phyloP scores from a whole-genome alignment of 2,113 vertebrate genomes.

The Petromus typicus region DNA sequence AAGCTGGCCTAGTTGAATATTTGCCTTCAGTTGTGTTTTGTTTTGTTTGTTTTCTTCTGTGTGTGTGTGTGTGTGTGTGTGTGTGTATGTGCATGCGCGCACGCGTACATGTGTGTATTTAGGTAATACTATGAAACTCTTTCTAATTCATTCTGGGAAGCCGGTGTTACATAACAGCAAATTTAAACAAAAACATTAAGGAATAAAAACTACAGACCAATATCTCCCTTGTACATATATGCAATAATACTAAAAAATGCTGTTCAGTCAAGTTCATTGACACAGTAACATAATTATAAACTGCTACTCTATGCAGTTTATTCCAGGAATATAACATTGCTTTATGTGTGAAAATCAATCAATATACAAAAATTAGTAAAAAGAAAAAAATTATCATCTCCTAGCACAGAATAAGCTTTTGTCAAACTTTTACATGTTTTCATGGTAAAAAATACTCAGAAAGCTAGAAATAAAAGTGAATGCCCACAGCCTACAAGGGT shows the following conservation, averaged over 20 bases:
- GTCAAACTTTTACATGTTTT: not conserved
- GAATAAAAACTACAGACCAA: not conserved
- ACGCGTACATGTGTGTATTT: too few relatives aligned
- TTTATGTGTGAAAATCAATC: not conserved
- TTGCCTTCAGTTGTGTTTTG: not conserved
- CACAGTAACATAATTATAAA: not conserved
- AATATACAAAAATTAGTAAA: not conserved
- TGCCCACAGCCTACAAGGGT: not conserved
- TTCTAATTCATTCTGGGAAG: not conserved
- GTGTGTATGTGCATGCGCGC: not conserved
- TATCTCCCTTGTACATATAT: not conserved
- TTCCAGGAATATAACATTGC: not conserved
- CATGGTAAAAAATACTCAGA: not conserved
- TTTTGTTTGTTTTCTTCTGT: not conserved
- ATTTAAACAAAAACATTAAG: not conserved
- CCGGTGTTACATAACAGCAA: not conserved
- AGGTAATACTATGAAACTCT: not conserved
- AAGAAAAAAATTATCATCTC: not conserved
- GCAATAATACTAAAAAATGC: not conserved
- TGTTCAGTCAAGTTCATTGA: not conserved
- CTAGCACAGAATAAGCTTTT: not conserved
- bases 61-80: not conserved
- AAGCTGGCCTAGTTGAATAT: not conserved
- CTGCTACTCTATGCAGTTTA: not conserved
- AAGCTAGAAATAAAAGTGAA: not conserved